These are phyloP conservation scores for Lethocerus indicus DNA, from an alignment of 1,140 invertebrate genomes.

Conservation along the genomic window DNA sequence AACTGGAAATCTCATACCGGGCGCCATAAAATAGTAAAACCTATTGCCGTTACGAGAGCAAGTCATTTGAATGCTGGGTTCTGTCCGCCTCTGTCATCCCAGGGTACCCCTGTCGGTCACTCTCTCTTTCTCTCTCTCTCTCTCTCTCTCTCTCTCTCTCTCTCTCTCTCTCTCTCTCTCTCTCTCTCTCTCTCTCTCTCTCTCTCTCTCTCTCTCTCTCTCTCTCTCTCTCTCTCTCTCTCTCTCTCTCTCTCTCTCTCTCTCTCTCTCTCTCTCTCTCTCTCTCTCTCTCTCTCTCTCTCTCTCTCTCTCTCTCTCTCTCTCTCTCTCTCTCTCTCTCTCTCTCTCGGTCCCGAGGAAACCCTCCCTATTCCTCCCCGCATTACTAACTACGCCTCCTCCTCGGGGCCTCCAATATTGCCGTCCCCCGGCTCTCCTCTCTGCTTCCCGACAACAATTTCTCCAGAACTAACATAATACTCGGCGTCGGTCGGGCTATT, in stretches of 20 bases:
- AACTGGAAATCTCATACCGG: no score
- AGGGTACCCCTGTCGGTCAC: neutral
- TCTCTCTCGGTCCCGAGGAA: neutral
- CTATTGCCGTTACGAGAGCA: no score
- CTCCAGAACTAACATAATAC: no score
- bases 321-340: conserved; percentile 2
- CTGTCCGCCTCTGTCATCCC: no score
- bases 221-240: conserved; percentile 4
- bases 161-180: conserved; percentile 1
- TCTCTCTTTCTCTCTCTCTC: neutral
- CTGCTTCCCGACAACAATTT: no score
- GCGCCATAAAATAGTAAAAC: no score
- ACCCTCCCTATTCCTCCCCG: neutral
- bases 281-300: conserved; percentile 4
- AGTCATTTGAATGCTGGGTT: no score
- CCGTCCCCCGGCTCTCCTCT: neutral
- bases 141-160: conserved; percentile 4
- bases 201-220: conserved; percentile 1
- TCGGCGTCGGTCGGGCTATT: no score
- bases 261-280: conserved; percentile 8
- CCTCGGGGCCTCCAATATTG: neutral
- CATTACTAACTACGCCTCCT: neutral
- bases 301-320: conserved; percentile 2
- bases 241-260: conserved; percentile 6
- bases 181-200: conserved; percentile 4